Percentiles rank a stretch among this genome's conserved stretches.
Conservation (phyloP, 2,888 invertebrate species). For the Tetranychus truncatus region DNA sequence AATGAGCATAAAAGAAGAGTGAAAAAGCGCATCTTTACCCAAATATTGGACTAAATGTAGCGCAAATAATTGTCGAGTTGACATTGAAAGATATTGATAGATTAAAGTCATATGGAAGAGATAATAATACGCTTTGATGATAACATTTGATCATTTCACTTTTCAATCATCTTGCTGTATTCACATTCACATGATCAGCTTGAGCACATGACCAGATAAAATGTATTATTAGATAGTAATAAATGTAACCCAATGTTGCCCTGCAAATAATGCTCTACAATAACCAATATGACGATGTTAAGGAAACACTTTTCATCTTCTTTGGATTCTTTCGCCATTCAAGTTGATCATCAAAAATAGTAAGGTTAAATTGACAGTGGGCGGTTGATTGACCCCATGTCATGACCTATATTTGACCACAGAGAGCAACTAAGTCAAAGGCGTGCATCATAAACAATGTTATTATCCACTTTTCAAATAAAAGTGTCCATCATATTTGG, state of each 20-base stretch:
- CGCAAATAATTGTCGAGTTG: neutral
- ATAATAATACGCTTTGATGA: conserved; percentile 5
- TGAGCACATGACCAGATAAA: neutral
- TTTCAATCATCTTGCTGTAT: neutral
- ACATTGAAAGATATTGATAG: neutral
- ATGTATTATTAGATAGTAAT: no score
- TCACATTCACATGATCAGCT: neutral
- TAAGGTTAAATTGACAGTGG: neutral
- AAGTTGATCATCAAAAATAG: neutral
- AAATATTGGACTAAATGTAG: neutral
- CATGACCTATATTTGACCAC: conserved; percentile 1
- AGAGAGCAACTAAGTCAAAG: no score
- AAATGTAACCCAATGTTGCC: neutral
- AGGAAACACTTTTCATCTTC: no score
- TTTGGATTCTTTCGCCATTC: no score
- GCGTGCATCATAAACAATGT: no score
- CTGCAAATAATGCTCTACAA: neutral
- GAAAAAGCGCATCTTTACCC: no score
- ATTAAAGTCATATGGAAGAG: neutral
- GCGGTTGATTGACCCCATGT: conserved; percentile 1
- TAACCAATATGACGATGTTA: no score
- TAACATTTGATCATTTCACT: neutral
- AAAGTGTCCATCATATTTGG: no score
- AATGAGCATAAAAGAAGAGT: no score
- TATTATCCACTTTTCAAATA: neutral